Conservation (phyloP, 2,888 invertebrate species). For the Lamproptera curius region DNA sequence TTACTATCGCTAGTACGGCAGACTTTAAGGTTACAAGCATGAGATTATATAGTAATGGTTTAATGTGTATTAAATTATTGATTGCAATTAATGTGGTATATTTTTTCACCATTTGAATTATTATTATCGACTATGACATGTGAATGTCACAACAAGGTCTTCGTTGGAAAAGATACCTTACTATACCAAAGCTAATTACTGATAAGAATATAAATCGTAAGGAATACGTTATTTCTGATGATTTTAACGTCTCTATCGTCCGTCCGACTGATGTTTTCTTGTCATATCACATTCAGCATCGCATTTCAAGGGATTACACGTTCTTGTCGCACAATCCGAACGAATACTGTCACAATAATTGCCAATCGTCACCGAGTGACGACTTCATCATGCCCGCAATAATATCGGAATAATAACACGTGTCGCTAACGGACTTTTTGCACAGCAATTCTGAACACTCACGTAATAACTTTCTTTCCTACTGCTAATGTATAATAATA, state of each 20-base stretch:
- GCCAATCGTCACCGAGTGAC: slow-evolving; percentile 36
- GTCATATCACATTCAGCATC: slow-evolving; percentile 1
- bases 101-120: too few species aligned
- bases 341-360: slow-evolving; percentile 32
- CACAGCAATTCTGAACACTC: slow-evolving; percentile 22
- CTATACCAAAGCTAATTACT: too few species aligned
- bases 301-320: slow-evolving; percentile 2
- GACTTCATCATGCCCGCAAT: slow-evolving; percentile 47
- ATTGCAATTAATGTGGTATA: too few species aligned
- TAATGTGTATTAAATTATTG: too few species aligned
- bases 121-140: too few species aligned
- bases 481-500: slow-evolving; percentile 29
- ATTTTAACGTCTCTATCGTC: neutral
- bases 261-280: too few species aligned
- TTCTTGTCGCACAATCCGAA: slow-evolving; percentile 24
- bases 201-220: too few species aligned
- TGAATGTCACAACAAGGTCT: too few species aligned
- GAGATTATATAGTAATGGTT: too few species aligned
- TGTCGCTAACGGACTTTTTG: slow-evolving; percentile 46
- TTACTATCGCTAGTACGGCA: slow-evolving; percentile 7
- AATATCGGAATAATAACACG: slow-evolving; percentile 42
- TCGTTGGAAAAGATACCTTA: too few species aligned
- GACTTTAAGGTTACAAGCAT: too few species aligned
- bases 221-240: too few species aligned
- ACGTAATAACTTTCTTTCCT: slow-evolving; percentile 42